phyloP scores from a whole-genome alignment of 2,113 vertebrate genomes.

The Thamnophis sirtalis region DNA sequence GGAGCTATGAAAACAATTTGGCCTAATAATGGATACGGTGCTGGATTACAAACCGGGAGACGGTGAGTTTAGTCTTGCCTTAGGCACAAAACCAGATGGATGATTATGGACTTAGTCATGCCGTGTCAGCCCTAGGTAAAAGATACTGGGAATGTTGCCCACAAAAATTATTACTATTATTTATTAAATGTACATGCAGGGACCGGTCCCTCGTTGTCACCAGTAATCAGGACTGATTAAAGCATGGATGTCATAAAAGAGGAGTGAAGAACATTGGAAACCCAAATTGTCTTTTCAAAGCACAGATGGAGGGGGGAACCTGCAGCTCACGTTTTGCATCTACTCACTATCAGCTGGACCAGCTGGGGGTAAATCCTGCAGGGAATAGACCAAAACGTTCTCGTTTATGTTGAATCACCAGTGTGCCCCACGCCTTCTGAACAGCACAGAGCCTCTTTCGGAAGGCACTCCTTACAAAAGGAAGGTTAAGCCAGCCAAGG shows the following conservation, averaged over 20 bases:
- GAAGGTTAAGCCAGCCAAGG: background rate
- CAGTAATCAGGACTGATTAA: background rate
- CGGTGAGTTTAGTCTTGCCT: background rate
- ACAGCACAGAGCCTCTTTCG: background rate
- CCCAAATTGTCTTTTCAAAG: background rate
- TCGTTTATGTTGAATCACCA: background rate
- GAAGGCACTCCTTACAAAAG: background rate
- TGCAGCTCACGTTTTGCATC: background rate
- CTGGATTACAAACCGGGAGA: background rate
- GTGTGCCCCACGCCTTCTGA: background rate
- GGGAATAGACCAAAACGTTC: background rate
- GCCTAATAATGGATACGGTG: background rate
- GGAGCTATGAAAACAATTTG: background rate
- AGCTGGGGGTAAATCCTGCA: slow-evolving; percentile 6
- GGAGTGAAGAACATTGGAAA: background rate
- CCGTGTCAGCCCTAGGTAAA: background rate
- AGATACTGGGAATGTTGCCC: background rate
- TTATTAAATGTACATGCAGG: background rate
- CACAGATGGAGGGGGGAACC: too few relatives aligned
- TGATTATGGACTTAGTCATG: background rate
- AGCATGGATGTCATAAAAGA: background rate
- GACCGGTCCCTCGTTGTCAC: background rate
- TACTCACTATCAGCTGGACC: background rate
- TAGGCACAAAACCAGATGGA: background rate
- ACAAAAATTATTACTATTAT: background rate